Conservation (phyloP, 2,113 vertebrate genomes). For the Thalassoma bifasciatum region DNA sequence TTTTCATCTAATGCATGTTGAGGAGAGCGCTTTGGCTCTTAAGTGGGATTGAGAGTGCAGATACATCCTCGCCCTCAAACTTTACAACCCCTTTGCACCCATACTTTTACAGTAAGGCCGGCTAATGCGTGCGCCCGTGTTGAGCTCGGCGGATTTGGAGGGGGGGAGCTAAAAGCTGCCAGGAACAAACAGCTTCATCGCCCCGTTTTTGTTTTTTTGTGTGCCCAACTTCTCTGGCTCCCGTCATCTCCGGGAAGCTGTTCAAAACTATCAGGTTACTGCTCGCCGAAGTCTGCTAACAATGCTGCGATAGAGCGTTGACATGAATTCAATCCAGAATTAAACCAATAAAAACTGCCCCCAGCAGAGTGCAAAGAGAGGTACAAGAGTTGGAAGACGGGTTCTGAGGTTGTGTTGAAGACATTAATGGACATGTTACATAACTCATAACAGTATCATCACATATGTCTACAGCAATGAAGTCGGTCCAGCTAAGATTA, state of each 20-base stretch:
- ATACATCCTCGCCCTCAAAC: conserved; percentile 56
- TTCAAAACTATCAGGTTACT: conserved; percentile 61
- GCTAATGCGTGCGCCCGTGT: conserved; percentile 61
- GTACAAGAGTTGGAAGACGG: not conserved
- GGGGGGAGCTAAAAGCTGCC: conserved; percentile 52
- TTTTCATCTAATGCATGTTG: conserved; percentile 54
- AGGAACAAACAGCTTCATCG: conserved; percentile 52
- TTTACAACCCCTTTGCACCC: conserved; percentile 74
- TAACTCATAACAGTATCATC: not conserved
- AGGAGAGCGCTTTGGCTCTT: conserved; percentile 46
- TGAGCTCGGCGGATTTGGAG: conserved; percentile 6
- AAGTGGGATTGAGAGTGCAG: conserved; percentile 64
- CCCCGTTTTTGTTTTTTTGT: conserved; percentile 16
- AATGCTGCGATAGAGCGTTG: not conserved
- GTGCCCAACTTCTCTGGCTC: conserved; percentile 63
- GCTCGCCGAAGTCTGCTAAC: conserved; percentile 28
- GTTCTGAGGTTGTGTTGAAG: conserved; percentile 14
- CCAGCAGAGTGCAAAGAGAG: not conserved
- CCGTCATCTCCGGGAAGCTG: conserved; percentile 54
- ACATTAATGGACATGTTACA: conserved; percentile 22
- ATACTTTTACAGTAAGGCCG: conserved; percentile 49
- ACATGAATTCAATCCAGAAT: conserved; percentile 18
- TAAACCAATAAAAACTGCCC: conserved; percentile 55
- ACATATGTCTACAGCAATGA: not conserved
- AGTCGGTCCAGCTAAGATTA: not conserved